Conservation (phyloP, 2,888 invertebrate genomes). For the Xylocampa areola region DNA sequence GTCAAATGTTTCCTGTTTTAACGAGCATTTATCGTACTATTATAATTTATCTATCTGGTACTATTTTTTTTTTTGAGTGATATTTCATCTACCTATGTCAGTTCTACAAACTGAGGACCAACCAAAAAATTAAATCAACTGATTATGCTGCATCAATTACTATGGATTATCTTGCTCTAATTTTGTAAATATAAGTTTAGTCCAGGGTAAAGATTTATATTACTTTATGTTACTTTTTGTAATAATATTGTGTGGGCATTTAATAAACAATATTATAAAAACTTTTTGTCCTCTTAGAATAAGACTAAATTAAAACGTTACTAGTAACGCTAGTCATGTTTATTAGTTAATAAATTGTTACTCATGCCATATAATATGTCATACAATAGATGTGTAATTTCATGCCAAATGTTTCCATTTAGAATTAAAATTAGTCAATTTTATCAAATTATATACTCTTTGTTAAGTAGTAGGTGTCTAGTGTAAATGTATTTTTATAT, state of each 20-base stretch:
- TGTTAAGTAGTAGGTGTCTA: constrained; percentile 35
- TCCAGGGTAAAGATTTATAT: constrained; percentile 36
- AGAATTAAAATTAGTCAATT: constrained; percentile 52
- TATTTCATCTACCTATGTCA: constrained; percentile 39
- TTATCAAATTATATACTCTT: constrained; percentile 44
- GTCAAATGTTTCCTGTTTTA: constrained; percentile 26
- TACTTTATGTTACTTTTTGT: constrained; percentile 44
- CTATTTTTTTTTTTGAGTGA: constrained; percentile 47
- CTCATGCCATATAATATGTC: constrained; percentile 61
- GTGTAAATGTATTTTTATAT: constrained; percentile 63
- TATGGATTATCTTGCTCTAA: constrained; percentile 33
- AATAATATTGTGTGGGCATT: constrained; percentile 44
- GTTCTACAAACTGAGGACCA: constrained; percentile 46
- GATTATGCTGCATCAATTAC: constrained; percentile 23
- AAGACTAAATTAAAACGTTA: constrained; percentile 63
- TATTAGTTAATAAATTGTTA: constrained; percentile 60
- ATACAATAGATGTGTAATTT: constrained; percentile 60
- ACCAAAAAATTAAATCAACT: constrained; percentile 26
- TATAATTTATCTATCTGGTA: constrained; percentile 37
- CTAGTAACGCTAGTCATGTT: constrained; percentile 74
- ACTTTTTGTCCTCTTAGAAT: constrained; percentile 43
- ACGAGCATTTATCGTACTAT: constrained; percentile 42
- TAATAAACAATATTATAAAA: constrained; percentile 33
- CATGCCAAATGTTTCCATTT: constrained; percentile 66
- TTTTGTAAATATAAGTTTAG: constrained; percentile 54